phyloP scores from a whole-genome alignment of 1,140 invertebrate genomes.

The Bathynomus jamesi region DNA sequence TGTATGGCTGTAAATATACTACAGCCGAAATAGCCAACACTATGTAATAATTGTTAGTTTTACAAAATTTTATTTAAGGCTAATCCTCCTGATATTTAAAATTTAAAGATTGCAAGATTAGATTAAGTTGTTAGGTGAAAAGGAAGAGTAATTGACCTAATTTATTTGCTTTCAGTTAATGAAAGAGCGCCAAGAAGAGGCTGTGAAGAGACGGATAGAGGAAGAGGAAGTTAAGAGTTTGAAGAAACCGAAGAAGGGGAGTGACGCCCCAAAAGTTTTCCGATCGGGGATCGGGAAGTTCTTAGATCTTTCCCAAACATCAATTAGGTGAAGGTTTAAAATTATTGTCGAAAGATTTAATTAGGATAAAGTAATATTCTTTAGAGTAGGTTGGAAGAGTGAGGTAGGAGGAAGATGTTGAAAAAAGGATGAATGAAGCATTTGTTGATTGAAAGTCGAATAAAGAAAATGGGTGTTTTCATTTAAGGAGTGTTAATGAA shows the following conservation, averaged over 20 bases:
- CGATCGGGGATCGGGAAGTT: constrained; percentile 73
- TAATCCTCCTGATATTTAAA: no score
- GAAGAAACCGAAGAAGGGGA: constrained; percentile 46
- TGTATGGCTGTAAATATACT: neutral
- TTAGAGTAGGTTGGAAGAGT: neutral
- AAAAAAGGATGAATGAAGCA: no score
- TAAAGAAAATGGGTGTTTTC: neutral
- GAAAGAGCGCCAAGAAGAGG: constrained; percentile 46
- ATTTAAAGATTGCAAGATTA: neutral
- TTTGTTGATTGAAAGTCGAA: no score
- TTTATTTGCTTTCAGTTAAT: neutral
- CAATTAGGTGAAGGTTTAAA: constrained; percentile 11
- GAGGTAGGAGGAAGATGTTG: no score
- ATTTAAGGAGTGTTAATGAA: no score
- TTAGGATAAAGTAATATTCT: neutral
- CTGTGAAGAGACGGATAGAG: constrained; percentile 48
- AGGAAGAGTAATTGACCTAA: no score
- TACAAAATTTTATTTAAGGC: no score
- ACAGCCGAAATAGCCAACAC: no score
- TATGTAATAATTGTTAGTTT: no score
- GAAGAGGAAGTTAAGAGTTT: constrained; percentile 47
- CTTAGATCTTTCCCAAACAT: constrained; percentile 48
- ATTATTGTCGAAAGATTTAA: neutral
- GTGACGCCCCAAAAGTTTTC: constrained; percentile 58
- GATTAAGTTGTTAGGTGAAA: no score